Evolutionary conservation across 2,888 invertebrate species (phyloP), one percentile per base, ranked within the genome.

Genomic region (Ephialtes manifestator): DNA sequence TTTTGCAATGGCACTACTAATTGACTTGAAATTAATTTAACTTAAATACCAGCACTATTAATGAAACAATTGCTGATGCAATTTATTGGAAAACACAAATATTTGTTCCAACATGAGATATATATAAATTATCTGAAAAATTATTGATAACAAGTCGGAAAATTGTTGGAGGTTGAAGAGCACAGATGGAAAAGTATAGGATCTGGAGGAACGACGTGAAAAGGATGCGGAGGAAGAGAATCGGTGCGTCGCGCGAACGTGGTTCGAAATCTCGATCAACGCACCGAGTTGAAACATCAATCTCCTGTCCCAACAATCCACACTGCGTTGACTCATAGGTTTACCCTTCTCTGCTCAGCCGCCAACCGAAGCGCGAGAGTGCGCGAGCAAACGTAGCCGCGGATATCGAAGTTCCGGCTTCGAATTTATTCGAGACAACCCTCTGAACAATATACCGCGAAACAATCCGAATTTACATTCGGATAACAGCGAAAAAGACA

Each of bases 251-350:
- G 65, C 58, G 43, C 63, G 28, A 74, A 60, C 72, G 67, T 31
- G 67, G 65, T 20, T 83, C 39, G 46, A 79, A 83, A 79, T 58
- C 46, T 20, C 53, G 74, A 70, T 70, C 83, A 63, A 79, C 79
- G 63, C 74, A 53, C 53, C 70, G 35, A 75, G 83, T 70, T 83
- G 79, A 83, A 79, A 79, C 83, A 83, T 83, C 83, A 83, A 83
- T 83, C 83, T 83, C 65, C 75, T 83, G 75, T 83, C 75, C 63
- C 83, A 83, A 79, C 74, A 75, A 79, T 79, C 75, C 43, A 18
- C 74, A 75, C 67, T 31, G 70, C 31, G 68, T 71, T 46, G 60
- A 83, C 60, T 74, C 53, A 60, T 70, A 31, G 60, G 18, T 28
- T 18, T 31, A 39, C 63, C 31, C 31, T n/a, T 2, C 63, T 35